These are phyloP conservation scores for Larimichthys crocea DNA, from an alignment of 2,113 vertebrate genomes.

Conservation along the genomic window DNA sequence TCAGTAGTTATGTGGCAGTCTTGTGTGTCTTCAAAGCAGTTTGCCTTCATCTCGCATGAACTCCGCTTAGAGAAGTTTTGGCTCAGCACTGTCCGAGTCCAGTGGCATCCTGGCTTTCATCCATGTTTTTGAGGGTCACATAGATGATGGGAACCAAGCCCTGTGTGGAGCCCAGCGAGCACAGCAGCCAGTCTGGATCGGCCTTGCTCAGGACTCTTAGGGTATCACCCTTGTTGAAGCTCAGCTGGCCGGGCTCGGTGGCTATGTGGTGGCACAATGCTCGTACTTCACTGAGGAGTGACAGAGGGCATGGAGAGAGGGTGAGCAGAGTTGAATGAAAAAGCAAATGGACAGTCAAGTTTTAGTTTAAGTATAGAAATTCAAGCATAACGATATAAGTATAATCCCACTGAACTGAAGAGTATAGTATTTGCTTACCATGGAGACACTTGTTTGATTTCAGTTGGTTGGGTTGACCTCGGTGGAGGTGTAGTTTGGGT, in stretches of 20 bases:
- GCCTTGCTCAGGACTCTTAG: slow-evolving; percentile 88
- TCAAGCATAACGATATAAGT: no score
- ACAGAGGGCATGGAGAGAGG: slow-evolving; percentile 16
- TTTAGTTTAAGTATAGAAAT: no score
- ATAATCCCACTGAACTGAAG: no score
- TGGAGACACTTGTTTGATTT: slow-evolving; percentile 50
- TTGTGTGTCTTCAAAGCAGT: neutral
- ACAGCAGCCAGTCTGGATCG: slow-evolving; percentile 91
- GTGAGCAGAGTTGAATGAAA: neutral
- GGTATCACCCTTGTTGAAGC: slow-evolving; percentile 93
- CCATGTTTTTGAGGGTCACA: slow-evolving; percentile 82
- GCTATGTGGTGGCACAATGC: slow-evolving; percentile 94
- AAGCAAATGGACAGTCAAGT: neutral
- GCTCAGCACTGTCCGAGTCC: slow-evolving; percentile 39
- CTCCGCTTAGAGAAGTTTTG: neutral
- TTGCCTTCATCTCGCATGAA: neutral
- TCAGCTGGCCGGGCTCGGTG: slow-evolving; percentile 91
- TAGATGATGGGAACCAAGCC: slow-evolving; percentile 94
- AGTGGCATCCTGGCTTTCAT: slow-evolving; percentile 67
- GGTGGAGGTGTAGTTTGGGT: neutral
- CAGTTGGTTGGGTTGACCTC: neutral
- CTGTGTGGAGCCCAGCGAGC: slow-evolving; percentile 83
- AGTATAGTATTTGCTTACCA: slow-evolving; percentile 57
- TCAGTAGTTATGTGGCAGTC: neutral
- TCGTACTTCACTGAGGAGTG: slow-evolving; percentile 87